Evolutionary conservation across 2,113 vertebrate species (phyloP), one percentile per base, ranked within the genome.

Genomic region (Pachyramphus minor): DNA sequence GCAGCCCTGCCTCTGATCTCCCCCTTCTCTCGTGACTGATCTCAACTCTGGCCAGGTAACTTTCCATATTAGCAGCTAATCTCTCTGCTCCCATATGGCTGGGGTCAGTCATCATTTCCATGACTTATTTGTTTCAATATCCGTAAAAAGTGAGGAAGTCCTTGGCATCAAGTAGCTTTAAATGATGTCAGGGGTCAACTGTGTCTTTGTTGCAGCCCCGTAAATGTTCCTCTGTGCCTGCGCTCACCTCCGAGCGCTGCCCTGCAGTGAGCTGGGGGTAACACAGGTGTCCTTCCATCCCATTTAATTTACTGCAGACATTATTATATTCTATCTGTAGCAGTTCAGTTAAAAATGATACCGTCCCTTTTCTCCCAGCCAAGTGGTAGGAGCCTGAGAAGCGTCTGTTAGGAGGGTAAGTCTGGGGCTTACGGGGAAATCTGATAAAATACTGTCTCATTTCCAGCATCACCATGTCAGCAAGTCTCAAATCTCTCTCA

Each of bases 21-120:
- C 93, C 69, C 50, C 45, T 71, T 91, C 90, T 93, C 90, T 93
- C 58, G 6, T 73, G 90, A 89, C 93, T 93, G 90, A 96, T 92
- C 97, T 96, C 92, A 94, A 27, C 1, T 3, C 92, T 95, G 86
- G 95, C 96, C 97, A 97, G 97, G 96, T 97, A 96, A 96, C 96
- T 97, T 97, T 97, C 96, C 97, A 96, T 93, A 96, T 97, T 97
- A 97, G 96, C 97, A 97, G 79, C 76, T 96, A 97, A 97, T 96
- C 96, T 97, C 95, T 63, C 90, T 93, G 95, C 89, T 97, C 92
- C 95, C 96, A 80, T 35, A 76, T 49, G 73, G 78, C 81, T 58
- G 81, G 81, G 81, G 73, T 87, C 95, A 93, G 90, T 97, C 96
- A 97, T 86, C 90, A 30, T 96, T 97, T 97, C 95, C 95, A 96